These are phyloP conservation scores for Nyctibius grandis DNA, from an alignment of 2,797 vertebrate species.

Conservation along the genomic window DNA sequence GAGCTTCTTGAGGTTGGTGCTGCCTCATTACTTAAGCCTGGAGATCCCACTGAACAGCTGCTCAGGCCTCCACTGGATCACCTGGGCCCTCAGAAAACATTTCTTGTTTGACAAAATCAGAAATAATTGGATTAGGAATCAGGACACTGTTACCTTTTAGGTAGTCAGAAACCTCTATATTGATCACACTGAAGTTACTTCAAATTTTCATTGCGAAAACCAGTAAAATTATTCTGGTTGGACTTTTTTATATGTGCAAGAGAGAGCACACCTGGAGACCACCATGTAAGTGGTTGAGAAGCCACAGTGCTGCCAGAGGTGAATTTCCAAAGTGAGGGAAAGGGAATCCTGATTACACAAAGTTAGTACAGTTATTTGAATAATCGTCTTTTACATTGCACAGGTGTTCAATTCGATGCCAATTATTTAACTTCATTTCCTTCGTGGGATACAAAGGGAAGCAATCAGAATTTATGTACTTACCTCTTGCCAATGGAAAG, in stretches of 20 bases:
- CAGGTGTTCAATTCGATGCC: background rate
- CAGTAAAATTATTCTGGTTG: background rate
- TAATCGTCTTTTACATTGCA: background rate
- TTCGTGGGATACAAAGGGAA: background rate
- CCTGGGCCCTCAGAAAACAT: background rate
- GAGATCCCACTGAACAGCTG: background rate
- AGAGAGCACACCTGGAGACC: background rate
- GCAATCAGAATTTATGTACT: background rate
- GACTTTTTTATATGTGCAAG: background rate
- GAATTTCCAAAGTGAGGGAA: background rate
- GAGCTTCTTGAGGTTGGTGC: background rate
- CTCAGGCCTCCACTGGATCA: background rate
- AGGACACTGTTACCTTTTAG: background rate
- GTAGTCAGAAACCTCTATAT: background rate
- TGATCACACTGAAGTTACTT: background rate
- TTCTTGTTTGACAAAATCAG: background rate
- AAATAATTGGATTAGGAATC: background rate
- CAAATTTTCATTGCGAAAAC: background rate
- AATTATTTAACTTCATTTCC: background rate
- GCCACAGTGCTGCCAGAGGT: background rate
- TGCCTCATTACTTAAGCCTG: background rate
- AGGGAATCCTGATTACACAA: background rate
- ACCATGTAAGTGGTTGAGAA: background rate
- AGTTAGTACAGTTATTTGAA: background rate
- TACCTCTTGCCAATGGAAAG: background rate